Conservation (phyloP, 92 coral and sea anemone species). For the Paragorgia papillata region DNA sequence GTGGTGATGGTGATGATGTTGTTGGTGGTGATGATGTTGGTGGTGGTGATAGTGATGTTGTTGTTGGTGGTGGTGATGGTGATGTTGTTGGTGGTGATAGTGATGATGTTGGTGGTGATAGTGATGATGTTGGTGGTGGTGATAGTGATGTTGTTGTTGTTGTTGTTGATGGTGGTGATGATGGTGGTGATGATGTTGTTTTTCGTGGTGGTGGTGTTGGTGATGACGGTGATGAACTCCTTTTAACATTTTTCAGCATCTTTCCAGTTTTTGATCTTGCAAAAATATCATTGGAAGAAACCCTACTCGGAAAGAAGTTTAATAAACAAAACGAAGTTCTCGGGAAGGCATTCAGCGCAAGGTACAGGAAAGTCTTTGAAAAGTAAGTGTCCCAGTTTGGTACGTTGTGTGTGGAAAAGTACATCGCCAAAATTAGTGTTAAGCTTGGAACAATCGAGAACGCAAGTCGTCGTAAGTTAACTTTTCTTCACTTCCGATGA, state of each 20-base stretch:
- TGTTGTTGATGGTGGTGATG: not conserved
- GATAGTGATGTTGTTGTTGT: not conserved
- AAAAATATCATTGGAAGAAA: conserved; percentile 47
- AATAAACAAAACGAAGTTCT: conserved; percentile 54
- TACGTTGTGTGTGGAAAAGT: not conserved
- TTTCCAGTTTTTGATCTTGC: conserved; percentile 76
- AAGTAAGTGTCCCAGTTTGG: conserved; percentile 60
- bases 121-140: not conserved
- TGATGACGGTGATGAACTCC: not conserved
- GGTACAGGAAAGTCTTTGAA: conserved; percentile 86
- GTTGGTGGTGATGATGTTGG: too few species aligned
- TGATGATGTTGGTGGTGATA: not conserved
- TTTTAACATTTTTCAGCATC: conserved; percentile 37
- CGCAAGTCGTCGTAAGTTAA: too few species aligned
- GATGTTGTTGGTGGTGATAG: too few species aligned
- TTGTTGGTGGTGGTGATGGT: too few species aligned
- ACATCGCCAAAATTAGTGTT: not conserved
- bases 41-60: too few species aligned
- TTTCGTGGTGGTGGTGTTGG: not conserved
- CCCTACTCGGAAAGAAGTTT: conserved; percentile 58
- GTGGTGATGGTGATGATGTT: too few species aligned
- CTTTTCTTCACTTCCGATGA: too few species aligned
- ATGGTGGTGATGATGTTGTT: not conserved
- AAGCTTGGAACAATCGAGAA: not conserved
- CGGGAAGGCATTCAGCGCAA: conserved; percentile 72